phyloP scores from a whole-genome alignment of 2,888 invertebrate species.

The Stegana nigrithorax region DNA sequence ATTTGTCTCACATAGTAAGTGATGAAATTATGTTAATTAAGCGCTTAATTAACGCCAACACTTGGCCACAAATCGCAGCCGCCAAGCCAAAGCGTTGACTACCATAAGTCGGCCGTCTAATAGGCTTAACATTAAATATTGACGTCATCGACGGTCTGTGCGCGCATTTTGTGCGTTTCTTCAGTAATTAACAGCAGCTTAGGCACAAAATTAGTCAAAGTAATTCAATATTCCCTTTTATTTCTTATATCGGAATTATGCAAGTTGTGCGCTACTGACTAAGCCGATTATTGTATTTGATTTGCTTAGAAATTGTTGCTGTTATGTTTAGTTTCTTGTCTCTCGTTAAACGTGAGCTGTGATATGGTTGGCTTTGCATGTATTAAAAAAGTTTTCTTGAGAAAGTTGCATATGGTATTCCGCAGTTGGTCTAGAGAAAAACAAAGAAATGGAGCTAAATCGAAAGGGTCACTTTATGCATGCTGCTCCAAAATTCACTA shows the following conservation, averaged over 20 bases:
- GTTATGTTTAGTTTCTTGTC: neutral
- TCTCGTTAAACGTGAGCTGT: neutral
- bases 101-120: conserved; percentile 35
- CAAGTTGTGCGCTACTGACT: neutral
- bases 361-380: neutral
- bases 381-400: no score
- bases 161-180: neutral
- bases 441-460: no score
- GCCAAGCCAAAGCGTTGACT: neutral
- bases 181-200: conserved; percentile 9
- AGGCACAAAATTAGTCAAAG: neutral
- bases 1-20: no score
- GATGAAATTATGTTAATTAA: conserved; percentile 8
- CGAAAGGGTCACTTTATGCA: no score
- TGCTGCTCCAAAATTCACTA: no score
- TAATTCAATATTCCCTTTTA: neutral
- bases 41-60: neutral
- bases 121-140: conserved; percentile 56
- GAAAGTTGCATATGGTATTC: no score
- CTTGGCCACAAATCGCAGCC: no score
- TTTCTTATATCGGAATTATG: neutral
- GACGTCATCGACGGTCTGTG: neutral
- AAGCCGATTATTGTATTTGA: conserved; percentile 11
- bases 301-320: no score
- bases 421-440: no score